These are phyloP conservation scores for Drosophila suzukii DNA, from an alignment of 1,140 invertebrate genomes.

Conservation along the genomic window DNA sequence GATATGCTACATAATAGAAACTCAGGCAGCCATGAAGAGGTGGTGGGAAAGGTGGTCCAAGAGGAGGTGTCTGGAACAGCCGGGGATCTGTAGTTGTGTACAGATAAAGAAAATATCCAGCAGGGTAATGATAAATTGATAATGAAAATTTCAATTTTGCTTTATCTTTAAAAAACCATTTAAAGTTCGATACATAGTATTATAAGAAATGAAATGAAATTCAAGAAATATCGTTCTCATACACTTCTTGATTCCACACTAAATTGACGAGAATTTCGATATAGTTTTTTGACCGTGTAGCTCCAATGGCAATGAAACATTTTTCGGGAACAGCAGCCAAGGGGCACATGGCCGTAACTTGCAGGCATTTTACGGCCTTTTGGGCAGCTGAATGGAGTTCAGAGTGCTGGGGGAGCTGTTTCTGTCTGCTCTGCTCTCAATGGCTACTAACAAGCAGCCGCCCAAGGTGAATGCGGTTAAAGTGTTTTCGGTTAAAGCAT, in stretches of 20 bases:
- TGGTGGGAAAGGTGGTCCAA: neutral
- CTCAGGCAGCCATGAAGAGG: slow-evolving; percentile 59
- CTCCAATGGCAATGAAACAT: slow-evolving; percentile 74
- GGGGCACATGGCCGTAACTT: slow-evolving; percentile 67
- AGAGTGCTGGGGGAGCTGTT: slow-evolving; percentile 9
- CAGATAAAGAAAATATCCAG: no score
- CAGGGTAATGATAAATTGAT: no score
- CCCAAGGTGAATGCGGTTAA: slow-evolving; percentile 81
- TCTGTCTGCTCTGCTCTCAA: slow-evolving; percentile 64
- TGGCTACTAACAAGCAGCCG: slow-evolving; percentile 77
- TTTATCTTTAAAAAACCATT: no score
- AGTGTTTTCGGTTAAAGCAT: slow-evolving; percentile 79
- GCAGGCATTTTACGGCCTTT: slow-evolving; percentile 80
- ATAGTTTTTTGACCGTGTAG: neutral
- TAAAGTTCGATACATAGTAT: no score
- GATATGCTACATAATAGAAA: slow-evolving; percentile 71
- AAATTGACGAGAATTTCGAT: no score
- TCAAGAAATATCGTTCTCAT: no score
- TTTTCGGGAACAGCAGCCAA: slow-evolving; percentile 74
- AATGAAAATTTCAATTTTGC: no score
- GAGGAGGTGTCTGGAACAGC: slow-evolving; percentile 38
- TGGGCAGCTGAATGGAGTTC: slow-evolving; percentile 48
- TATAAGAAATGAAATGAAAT: no score
- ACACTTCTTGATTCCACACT: no score
- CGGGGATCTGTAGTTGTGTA: neutral